Conservation (phyloP, 2,797 vertebrate genomes). For the Clarias laeviceps region DNA sequence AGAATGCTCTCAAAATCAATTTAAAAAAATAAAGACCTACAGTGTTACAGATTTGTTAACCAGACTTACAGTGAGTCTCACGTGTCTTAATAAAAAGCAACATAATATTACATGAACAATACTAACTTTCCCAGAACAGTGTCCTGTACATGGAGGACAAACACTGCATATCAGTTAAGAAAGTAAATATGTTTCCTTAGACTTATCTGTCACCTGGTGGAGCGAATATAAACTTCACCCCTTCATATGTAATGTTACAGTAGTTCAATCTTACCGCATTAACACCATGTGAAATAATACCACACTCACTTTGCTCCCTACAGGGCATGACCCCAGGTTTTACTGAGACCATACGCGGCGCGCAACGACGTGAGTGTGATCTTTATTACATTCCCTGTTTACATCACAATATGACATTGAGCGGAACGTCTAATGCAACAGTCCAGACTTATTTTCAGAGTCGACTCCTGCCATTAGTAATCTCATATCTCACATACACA, state of each 20-base stretch:
- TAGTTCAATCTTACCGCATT: background rate
- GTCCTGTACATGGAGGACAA: background rate
- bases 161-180: constrained; percentile 2
- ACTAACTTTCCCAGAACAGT: background rate
- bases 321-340: background rate
- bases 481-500: background rate
- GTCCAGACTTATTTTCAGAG: background rate
- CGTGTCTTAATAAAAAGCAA: background rate
- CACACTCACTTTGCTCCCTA: background rate
- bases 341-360: background rate
- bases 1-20: background rate
- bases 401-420: background rate
- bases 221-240: too few relatives aligned
- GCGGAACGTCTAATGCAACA: background rate
- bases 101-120: background rate
- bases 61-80: background rate
- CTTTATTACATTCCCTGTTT: background rate
- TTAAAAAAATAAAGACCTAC: background rate
- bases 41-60: background rate
- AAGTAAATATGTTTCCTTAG: constrained; percentile 2
- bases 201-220: background rate
- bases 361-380: constrained; percentile 20
- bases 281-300: background rate
- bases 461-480: background rate
- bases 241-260: background rate